Base-by-base conservation (phyloP, 2,797 vertebrate genomes). In the Gallinago stenura region DNA sequence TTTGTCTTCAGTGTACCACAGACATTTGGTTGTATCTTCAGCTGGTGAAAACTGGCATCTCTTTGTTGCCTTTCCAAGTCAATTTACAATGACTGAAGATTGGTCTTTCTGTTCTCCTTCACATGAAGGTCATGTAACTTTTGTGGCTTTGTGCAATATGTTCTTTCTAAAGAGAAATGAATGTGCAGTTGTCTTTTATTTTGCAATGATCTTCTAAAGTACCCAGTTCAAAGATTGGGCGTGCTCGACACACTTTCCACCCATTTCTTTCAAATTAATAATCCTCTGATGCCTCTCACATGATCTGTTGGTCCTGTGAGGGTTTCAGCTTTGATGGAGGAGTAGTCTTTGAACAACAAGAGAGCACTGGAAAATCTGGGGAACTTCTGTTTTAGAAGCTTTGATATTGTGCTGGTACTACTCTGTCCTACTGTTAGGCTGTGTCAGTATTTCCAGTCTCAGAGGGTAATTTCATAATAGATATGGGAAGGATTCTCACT, bases 121-220 rank as follows among this genome's bases (percentile, higher is more conserved):
- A 90, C 76, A 92, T 92, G 93, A 95, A 89, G 95, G 93, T 94
- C 94, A 80, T 88, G 93, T 84, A 87, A 91, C 83, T 96, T 91
- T 65, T 92, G 96, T 88, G 91, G 91, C 91, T 96, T 97, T 95
- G 77, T 95, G 92, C 87, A 95, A 72, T 90, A 73, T 96, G 85
- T 84, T 95, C 91, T 83, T 93, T 96, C 94, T 96, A 70, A 95
- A 93, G 83, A 78, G 94, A 95, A 96, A 96, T 96, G 94, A 96
- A 96, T 93, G 93, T 83, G 81, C 87, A 87, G 95, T 96, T 97
- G 95, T 93, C 68, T 95, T 95, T 94, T 95, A 90, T 97, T 95
- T 96, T 95, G 87, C 86, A 95, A 90, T 45, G 73, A 72, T 95
- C 89, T 94, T 95, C 94, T 92, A 61, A 97, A 94, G 87, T 62